Evolutionary conservation across 1,140 invertebrate species (phyloP), one percentile per base, ranked within the genome.

Genomic region (Microplitis mediator): DNA sequence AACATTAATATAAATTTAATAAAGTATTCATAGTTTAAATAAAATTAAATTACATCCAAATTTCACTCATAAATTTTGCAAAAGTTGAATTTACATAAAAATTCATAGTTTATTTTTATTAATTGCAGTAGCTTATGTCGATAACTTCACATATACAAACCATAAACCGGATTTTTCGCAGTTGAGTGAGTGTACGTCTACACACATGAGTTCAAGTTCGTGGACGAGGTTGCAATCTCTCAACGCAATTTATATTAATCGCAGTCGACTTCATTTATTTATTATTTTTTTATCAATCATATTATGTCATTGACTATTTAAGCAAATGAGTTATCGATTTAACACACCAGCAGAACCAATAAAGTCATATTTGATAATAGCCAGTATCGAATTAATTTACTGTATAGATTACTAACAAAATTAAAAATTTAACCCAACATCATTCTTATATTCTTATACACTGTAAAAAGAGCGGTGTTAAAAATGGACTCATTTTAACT

Each of bases 151-250:
- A 65, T 65, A 9, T 4, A 36, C 4, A 23, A 50, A 31, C 4
- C 58, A 23, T 13, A 60, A 60, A 60, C 31, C 39, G 69, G 35
- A 63, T 71, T 51, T 31, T 32, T 31, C 36, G 50, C 14, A 13
- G 31, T 16, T 23, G 67, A 67, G 54, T 39, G 11, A 50, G 71
- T 9, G 45, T 34, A 45, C n/a, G 4, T 63, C 58, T 32, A 31
- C 9, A 23, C 23, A 23, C 23, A 39, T 39, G 11, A 23, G 3
- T 14, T 51, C 71, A 73, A 72, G 70, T 77, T 77, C 61, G 64
- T 39, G 74, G 68, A 56, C 71, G 72, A 73, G 71, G 64, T 52
- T 63, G 63, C 45, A 51, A 69, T 61, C 39, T 50, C 61, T 58
- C 14, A 39, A 45, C 39, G 39, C 39, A 45, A 45, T 45, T 51